Evolutionary conservation across 2,113 vertebrate species (phyloP).

Genomic region (Ictalurus punctatus): DNA sequence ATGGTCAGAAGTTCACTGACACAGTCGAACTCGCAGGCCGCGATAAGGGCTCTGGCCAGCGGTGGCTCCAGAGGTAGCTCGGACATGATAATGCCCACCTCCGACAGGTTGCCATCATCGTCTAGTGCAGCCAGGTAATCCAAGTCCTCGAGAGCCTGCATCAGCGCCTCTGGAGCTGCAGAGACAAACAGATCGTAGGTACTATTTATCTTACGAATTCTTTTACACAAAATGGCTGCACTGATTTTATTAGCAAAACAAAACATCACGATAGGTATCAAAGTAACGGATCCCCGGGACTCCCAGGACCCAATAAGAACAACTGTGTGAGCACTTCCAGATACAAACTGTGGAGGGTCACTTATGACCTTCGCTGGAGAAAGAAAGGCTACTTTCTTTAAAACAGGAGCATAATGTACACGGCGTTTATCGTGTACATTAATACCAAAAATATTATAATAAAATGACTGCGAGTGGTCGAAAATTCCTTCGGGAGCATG

Average conservation of each 20-base stretch:
- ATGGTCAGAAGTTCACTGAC: conserved; percentile 87
- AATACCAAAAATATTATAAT: too few relatives aligned
- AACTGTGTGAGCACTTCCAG: neutral
- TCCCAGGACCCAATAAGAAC: neutral
- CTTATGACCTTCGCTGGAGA: neutral
- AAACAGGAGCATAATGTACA: neutral
- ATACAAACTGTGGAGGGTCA: neutral
- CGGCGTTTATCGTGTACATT: too few relatives aligned
- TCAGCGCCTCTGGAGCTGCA: conserved; percentile 81
- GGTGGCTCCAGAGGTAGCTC: conserved; percentile 82
- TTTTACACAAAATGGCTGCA: neutral
- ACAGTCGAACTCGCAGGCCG: conserved; percentile 84
- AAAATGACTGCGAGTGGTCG: neutral
- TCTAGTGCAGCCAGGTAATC: conserved; percentile 86
- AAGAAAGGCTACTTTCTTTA: neutral
- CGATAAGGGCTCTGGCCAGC: conserved; percentile 84
- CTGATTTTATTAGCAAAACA: neutral
- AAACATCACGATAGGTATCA: neutral
- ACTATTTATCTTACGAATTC: neutral
- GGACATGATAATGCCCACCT: conserved; percentile 85
- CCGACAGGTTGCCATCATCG: conserved; percentile 81
- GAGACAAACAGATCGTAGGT: neutral
- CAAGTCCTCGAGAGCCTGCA: conserved; percentile 88
- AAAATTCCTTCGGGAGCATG: too few relatives aligned
- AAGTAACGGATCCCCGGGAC: neutral